A percentile compares a stretch with the other conserved stretches of the same genome.
Evolutionary conservation across 2,888 invertebrate genomes (phyloP).

Genomic region (Heliconius cydno): DNA sequence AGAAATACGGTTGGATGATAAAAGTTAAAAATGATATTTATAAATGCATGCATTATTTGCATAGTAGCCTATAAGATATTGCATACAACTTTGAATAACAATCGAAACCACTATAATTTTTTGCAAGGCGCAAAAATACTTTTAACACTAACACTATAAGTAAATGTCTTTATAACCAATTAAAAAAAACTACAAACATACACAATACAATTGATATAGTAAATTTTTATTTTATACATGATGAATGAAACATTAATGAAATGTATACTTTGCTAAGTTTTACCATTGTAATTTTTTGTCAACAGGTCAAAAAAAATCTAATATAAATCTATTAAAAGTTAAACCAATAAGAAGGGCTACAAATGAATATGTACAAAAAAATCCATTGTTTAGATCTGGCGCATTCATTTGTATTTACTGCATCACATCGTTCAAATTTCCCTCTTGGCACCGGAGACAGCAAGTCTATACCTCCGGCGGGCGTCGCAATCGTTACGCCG

Average conservation of each 20-base stretch:
- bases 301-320: neutral
- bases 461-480: slow-evolving; percentile 75
- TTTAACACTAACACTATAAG: neutral
- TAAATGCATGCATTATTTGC: neutral
- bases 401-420: slow-evolving; percentile 64
- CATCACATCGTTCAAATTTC: slow-evolving; percentile 72
- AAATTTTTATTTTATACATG: neutral
- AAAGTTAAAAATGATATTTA: neutral
- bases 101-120: neutral
- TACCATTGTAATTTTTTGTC: neutral
- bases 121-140: slow-evolving; percentile 3
- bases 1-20: neutral
- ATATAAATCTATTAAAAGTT: neutral
- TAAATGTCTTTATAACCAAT: neutral
- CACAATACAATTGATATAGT: neutral
- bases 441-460: slow-evolving; percentile 75
- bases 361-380: slow-evolving; percentile 31
- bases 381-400: slow-evolving; percentile 49
- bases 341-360: slow-evolving; percentile 40
- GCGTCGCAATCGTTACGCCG: slow-evolving; percentile 77
- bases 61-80: neutral
- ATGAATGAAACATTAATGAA: neutral
- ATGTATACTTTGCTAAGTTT: neutral
- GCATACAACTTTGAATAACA: neutral
- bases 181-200: no score